Conservation (phyloP, 2,113 vertebrate species). For the Lampris incognitus region DNA sequence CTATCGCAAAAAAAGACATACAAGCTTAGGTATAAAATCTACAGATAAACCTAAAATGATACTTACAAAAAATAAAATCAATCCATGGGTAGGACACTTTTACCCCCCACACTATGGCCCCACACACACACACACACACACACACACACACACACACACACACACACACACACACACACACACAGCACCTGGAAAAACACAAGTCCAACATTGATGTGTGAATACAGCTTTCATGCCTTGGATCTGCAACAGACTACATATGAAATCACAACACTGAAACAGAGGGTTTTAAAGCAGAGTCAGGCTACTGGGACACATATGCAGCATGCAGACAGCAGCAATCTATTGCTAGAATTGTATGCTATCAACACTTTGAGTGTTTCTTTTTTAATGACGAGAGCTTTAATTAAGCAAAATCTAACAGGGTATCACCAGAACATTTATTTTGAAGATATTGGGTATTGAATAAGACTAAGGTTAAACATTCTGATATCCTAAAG, state of each 20-base stretch:
- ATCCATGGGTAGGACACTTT: no score
- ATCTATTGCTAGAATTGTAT: background rate
- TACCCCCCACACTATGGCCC: background rate
- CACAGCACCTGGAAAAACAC: background rate
- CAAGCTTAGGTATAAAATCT: no score
- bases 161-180: conserved; percentile 17
- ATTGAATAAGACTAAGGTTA: background rate
- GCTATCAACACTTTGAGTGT: no score
- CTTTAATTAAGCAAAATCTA: no score
- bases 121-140: conserved; percentile 20
- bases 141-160: conserved; percentile 19
- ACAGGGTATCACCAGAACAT: no score
- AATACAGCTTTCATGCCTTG: conserved; percentile 45
- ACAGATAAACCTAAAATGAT: no score
- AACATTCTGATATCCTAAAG: background rate
- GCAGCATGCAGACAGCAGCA: conserved; percentile 39
- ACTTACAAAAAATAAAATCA: no score
- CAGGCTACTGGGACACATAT: conserved; percentile 47
- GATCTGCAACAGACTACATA: conserved; percentile 47
- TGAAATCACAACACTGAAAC: conserved; percentile 60
- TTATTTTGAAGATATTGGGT: conserved; percentile 14
- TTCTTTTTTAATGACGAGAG: background rate
- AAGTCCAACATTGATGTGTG: conserved; percentile 25
- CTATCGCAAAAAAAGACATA: no score
- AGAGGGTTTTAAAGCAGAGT: conserved; percentile 35